A percentile compares a stretch with the other conserved stretches of the same genome.
These are phyloP conservation scores for Antheraea yamamai DNA, from an alignment of 2,888 invertebrate species.

Conservation along the genomic window DNA sequence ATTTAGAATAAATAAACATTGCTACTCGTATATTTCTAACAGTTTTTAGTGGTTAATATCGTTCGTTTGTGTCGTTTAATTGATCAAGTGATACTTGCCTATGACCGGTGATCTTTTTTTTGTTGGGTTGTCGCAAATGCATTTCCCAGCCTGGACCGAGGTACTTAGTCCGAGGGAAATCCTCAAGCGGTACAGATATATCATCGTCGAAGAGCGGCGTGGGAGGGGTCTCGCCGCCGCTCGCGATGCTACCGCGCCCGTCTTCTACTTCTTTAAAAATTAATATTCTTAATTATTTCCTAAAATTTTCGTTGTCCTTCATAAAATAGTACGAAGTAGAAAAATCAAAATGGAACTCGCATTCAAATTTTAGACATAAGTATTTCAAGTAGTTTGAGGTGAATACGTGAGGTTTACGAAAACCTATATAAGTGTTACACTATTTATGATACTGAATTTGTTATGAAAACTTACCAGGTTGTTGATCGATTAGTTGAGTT, in stretches of 20 bases:
- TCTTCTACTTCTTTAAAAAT: slow-evolving; percentile 32
- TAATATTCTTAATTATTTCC: no score
- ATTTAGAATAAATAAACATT: not conserved
- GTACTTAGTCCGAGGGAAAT: slow-evolving; percentile 91
- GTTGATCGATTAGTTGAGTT: slow-evolving; percentile 51
- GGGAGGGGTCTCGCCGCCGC: slow-evolving; percentile 89
- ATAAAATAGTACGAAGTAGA: not conserved
- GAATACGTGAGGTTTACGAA: no score
- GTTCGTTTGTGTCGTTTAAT: not conserved
- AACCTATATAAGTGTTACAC: not conserved
- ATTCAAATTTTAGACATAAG: not conserved
- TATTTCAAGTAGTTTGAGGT: no score
- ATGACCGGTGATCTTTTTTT: slow-evolving; percentile 97
- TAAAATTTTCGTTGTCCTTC: not conserved
- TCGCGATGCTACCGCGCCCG: slow-evolving; percentile 39
- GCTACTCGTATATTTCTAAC: not conserved
- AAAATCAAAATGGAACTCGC: not conserved
- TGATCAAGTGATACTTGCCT: slow-evolving; percentile 53
- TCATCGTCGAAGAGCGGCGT: slow-evolving; percentile 97
- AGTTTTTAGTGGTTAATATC: not conserved
- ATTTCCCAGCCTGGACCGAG: slow-evolving; percentile 96
- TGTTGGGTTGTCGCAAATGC: slow-evolving; percentile 96
- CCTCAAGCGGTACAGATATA: slow-evolving; percentile 94
- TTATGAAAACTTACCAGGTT: slow-evolving; percentile 32
- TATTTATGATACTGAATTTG: not conserved